Base-by-base conservation (phyloP, 2,113 vertebrate genomes). In the Lutjanus erythropterus region DNA sequence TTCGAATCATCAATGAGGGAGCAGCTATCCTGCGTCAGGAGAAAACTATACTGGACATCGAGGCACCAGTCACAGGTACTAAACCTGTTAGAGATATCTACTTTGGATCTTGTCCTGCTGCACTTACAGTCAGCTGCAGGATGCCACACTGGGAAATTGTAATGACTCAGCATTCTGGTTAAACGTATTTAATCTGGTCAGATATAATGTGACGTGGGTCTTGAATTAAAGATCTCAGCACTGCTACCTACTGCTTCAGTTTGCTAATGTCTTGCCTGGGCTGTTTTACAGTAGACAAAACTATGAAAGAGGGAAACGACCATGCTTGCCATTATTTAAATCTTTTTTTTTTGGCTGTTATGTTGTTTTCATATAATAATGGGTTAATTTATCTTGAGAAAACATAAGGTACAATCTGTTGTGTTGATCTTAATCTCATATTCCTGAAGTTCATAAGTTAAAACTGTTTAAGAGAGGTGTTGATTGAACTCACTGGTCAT, bases 21-120 rank as follows among this genome's bases (percentile, higher is more conserved):
- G 95, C 95, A 0, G 86, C 93, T 23, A 96, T 96, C 78, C 83
- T 96, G 74, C 94, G 95, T 37, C 95, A 95, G 79, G 95, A 96
- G 88, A 96, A 96, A 87, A 96, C 95, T 62, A 96, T 96, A 82
- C 91, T 96, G 84, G 95, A 96, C 89, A 96, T 96, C 18, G 95
- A 96, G 83, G 95, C 95, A 23, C 95, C 95, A 5, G 95, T 96
- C 79, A 96, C 95, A 94, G 95, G 95, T 96, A 88, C 15, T 11
- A 27, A 37, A 1, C 14, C 3, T 27, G 25, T 64, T 37, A 6
- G 11, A 67, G 15, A 23, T 18, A 14, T 25, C 49, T 33, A 49
- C 46, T 33, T n/a, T 53, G 58, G n/a, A 0, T 0, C 46, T 50
- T 42, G 44, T 50, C 42, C 19, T 12, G 23, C 65, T 21, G 19